Evolutionary conservation across 2,888 invertebrate species (phyloP).

Genomic region (Stenchaetothrips biformis): DNA sequence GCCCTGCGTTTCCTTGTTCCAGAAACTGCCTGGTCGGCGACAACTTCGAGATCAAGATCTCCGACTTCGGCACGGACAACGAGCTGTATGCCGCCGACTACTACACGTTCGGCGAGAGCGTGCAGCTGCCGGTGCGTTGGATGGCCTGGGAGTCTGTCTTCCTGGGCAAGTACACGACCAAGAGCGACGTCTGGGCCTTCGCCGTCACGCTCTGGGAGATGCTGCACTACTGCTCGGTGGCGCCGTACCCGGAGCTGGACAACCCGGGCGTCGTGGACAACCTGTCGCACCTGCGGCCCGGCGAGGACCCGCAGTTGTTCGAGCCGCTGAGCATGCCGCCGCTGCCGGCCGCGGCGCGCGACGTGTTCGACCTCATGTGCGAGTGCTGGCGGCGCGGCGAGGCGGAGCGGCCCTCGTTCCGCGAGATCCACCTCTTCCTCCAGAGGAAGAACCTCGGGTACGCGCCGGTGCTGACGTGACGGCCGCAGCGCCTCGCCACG

Average conservation of each 20-base stretch:
- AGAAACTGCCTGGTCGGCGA: conserved; percentile 83
- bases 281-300: conserved; percentile 63
- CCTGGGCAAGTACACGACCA: conserved; percentile 79
- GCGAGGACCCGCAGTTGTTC: conserved; percentile 47
- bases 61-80: conserved; percentile 80
- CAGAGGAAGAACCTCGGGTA: conserved; percentile 50
- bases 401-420: conserved; percentile 53
- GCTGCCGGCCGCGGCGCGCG: conserved; percentile 53
- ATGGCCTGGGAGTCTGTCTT: conserved; percentile 81
- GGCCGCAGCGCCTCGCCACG: conserved; percentile 6
- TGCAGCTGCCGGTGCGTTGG: conserved; percentile 80
- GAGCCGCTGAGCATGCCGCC: conserved; percentile 46
- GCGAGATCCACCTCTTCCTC: conserved; percentile 58
- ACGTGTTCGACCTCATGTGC: conserved; percentile 57
- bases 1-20: conserved; percentile 39
- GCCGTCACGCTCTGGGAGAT: conserved; percentile 86
- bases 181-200: conserved; percentile 88
- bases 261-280: conserved; percentile 79
- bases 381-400: conserved; percentile 58
- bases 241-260: conserved; percentile 69
- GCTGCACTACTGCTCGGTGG: conserved; percentile 67
- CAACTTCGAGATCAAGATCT: conserved; percentile 74
- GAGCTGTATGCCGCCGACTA: conserved; percentile 75
- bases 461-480: conserved; percentile 36
- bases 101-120: conserved; percentile 71